Percentiles rank a stretch among this genome's conserved stretches.
These are phyloP conservation scores for Drosophila mayri DNA, from an alignment of 1,140 invertebrate genomes.

Conservation along the genomic window DNA sequence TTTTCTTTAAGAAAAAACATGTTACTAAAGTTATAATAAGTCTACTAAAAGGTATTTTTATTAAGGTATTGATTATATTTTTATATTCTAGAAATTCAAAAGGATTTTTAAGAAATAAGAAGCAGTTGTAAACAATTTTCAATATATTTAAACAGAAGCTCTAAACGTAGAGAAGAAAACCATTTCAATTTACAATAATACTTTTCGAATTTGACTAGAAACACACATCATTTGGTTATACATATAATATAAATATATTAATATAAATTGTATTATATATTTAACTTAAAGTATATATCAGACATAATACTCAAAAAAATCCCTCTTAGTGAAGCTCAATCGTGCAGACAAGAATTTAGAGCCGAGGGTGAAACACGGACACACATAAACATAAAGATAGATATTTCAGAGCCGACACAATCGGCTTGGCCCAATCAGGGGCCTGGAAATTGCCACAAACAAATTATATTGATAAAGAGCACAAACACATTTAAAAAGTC, in stretches of 20 bases:
- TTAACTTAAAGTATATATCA: not conserved
- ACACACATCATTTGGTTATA: not conserved
- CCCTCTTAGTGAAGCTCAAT: not conserved
- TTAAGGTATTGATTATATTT: not conserved
- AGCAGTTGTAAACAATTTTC: not conserved
- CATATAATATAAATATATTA: too few relatives aligned
- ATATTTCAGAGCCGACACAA: constrained; percentile 50
- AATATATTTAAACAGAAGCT: not conserved
- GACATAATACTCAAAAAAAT: not conserved
- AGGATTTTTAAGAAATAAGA: not conserved
- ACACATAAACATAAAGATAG: constrained; percentile 23
- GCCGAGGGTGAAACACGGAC: constrained; percentile 60
- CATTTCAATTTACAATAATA: not conserved
- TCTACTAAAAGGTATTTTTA: not conserved
- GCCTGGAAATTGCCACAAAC: constrained; percentile 71
- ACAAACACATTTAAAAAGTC: constrained; percentile 75
- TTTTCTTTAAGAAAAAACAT: too few relatives aligned
- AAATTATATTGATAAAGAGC: constrained; percentile 78
- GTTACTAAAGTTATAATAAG: too few relatives aligned
- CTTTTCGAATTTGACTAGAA: too few relatives aligned
- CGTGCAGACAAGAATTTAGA: constrained; percentile 70
- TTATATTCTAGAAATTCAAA: not conserved
- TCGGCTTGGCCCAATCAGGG: constrained; percentile 60
- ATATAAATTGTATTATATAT: not conserved
- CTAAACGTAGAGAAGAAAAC: too few relatives aligned